Evolutionary conservation across 2,888 invertebrate genomes (phyloP), one percentile per base, ranked within the genome.

Genomic region (Seira musarum): DNA sequence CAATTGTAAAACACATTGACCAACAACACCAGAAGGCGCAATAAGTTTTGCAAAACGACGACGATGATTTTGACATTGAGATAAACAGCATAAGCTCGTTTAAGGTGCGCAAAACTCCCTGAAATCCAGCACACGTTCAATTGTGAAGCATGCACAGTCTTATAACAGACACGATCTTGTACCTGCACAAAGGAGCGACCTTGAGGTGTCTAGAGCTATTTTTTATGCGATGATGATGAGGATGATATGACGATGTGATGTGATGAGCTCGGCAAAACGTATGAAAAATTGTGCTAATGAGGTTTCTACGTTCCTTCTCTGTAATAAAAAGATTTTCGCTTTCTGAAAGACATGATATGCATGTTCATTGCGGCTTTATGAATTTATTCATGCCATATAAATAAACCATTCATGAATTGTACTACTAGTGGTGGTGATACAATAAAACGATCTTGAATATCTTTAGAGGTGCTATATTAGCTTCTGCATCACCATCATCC

Each of bases 221-320:
- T 76, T 69, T 76, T 68, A 40, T 61, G 40, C 35, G 15, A 49
- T 46, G 35, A 46, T 35, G 35, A 17, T 57, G 25, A n/a, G n/a
- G n/a, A 17, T 24, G 67, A 49, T 22, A 13, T 65, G 63, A 35
- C 49, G 69, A 76, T 61, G n/a, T n/a, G 68, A 76, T 69, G 69
- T 64, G 76, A 76, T 68, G 76, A 76, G 76, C 76, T 76, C 35
- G 65, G 46, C 53, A 75, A 46, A 46, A 53, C 46, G 25, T 65
- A 65, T 61, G 22, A 63, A 73, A 75, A 69, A n/a, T 76, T 76
- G 76, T 76, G 69, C 76, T 76, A 76, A 76, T 76, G 69, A 69
- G 35, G 53, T 49, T 30, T 19, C 19, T 8, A 22, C 64, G 1
- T 40, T 5, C 40, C 15, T 35, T 22, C 30, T 71, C 30, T 60